Evolutionary conservation across 2,888 invertebrate genomes (phyloP).

Genomic region (Itoplectis maculator): DNA sequence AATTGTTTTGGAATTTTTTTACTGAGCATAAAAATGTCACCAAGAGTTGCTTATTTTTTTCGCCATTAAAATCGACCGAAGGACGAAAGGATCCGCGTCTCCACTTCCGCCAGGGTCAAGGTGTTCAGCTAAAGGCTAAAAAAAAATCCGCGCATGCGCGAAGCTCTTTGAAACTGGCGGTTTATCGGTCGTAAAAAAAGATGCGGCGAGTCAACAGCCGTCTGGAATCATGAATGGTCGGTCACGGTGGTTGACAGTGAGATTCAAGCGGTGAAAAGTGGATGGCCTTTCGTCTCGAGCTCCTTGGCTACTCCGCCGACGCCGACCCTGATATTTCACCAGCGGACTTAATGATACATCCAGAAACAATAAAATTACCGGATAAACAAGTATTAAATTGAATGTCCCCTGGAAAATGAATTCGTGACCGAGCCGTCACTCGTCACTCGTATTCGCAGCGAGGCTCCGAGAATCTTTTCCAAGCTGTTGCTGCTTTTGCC

Average conservation of each 20-base stretch:
- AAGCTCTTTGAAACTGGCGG: neutral
- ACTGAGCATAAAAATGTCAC: neutral
- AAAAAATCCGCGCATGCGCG: neutral
- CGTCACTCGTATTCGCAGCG: neutral
- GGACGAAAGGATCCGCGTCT: too few species aligned
- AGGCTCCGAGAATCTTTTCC: conserved; percentile 7
- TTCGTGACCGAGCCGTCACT: conserved; percentile 28
- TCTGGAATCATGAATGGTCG: conserved; percentile 1
- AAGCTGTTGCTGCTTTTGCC: neutral
- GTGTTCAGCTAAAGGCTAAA: neutral
- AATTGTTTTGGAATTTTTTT: neutral
- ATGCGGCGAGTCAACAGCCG: neutral
- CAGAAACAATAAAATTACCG: neutral
- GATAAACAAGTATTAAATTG: conserved; percentile 4
- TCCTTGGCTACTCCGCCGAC: neutral
- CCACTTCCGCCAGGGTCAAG: too few species aligned
- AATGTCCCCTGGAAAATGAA: conserved; percentile 23
- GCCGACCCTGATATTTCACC: neutral
- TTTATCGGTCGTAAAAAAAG: conserved; percentile 29
- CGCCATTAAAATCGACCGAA: neutral
- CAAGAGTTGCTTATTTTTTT: neutral
- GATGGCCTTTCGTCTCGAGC: neutral
- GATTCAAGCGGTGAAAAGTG: neutral
- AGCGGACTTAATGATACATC: neutral
- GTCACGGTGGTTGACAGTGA: neutral